A percentile compares a stretch with the other conserved stretches of the same genome.
These are phyloP conservation scores for Neoarius graeffei DNA, from an alignment of 2,113 vertebrate species.

Conservation along the genomic window DNA sequence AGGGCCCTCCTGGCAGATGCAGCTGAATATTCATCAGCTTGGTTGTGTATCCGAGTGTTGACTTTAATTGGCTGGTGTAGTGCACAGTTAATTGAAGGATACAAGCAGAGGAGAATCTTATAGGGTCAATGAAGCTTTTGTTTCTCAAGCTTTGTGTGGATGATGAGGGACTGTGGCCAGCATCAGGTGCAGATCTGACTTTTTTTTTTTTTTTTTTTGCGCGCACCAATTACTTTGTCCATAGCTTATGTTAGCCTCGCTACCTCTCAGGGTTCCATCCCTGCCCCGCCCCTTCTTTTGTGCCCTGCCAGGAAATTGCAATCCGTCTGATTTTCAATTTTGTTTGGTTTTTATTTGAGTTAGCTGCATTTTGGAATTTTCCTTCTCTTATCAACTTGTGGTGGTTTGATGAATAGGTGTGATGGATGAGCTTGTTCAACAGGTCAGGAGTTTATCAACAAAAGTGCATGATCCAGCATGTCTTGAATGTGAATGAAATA, in stretches of 20 bases:
- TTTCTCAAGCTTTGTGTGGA: not conserved
- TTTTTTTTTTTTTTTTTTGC: too few relatives aligned
- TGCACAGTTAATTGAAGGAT: conserved; percentile 11
- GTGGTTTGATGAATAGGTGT: not conserved
- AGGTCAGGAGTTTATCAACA: not conserved
- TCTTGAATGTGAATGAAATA: not conserved
- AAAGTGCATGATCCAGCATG: conserved; percentile 6
- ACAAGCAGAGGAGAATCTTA: conserved; percentile 6
- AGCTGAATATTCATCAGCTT: conserved; percentile 63
- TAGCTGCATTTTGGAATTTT: not conserved
- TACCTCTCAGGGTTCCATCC: not conserved
- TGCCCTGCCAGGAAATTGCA: not conserved
- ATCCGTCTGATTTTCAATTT: not conserved
- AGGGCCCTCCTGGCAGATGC: conserved; percentile 54
- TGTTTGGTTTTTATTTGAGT: not conserved
- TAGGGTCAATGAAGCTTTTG: not conserved
- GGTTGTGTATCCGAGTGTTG: conserved; percentile 54
- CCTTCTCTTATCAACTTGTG: not conserved
- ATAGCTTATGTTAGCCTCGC: not conserved
- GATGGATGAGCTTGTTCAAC: not conserved
- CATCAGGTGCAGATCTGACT: conserved; percentile 9
- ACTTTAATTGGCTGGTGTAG: conserved; percentile 46
- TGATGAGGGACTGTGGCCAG: not conserved
- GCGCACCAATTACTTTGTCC: not conserved
- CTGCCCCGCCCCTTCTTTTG: not conserved